These are phyloP conservation scores for Cebidichthys violaceus DNA, from an alignment of 2,113 vertebrate species.

Conservation along the genomic window DNA sequence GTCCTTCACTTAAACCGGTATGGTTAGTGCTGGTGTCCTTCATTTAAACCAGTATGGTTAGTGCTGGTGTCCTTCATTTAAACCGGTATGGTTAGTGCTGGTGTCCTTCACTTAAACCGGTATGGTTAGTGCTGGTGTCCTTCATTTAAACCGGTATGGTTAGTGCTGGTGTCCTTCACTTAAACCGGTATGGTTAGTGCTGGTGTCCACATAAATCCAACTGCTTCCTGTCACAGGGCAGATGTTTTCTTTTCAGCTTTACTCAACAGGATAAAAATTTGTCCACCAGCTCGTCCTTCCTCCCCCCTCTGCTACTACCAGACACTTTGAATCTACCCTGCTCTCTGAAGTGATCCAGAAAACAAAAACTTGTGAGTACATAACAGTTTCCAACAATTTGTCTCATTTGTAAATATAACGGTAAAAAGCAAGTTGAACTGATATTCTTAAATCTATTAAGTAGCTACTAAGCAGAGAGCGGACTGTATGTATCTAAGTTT, in stretches of 20 bases:
- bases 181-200: no score
- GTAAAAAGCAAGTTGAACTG: neutral
- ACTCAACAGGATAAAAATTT: constrained; percentile 41
- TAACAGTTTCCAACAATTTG: neutral
- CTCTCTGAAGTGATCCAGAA: neutral
- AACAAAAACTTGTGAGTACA: neutral
- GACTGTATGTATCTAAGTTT: no score
- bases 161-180: no score
- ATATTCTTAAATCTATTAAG: neutral
- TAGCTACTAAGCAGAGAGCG: no score
- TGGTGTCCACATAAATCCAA: neutral
- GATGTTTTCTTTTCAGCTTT: constrained; percentile 46
- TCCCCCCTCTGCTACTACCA: constrained; percentile 29
- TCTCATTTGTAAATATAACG: neutral
- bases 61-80: constrained; percentile 7
- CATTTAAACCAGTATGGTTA: no score
- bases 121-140: neutral
- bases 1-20: no score
- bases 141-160: no score
- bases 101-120: no score
- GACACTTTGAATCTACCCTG: neutral
- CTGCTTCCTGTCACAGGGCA: constrained; percentile 36
- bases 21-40: constrained; percentile 1
- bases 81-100: neutral
- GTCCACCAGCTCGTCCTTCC: constrained; percentile 31